These are phyloP conservation scores for Sebastes kiyomatsui DNA, from an alignment of 2,797 vertebrate species.

Conservation along the genomic window DNA sequence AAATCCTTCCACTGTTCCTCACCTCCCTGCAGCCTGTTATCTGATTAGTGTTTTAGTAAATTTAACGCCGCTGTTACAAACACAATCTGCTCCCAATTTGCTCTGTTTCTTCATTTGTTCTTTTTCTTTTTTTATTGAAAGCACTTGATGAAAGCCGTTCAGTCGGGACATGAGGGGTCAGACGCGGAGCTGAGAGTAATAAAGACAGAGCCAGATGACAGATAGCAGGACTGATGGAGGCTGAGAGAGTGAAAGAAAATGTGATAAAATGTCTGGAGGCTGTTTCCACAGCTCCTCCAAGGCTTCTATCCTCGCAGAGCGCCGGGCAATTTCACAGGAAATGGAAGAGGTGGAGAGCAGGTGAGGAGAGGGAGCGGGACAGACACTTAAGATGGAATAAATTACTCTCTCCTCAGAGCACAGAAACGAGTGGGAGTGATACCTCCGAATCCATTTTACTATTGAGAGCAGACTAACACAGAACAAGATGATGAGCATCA, in stretches of 20 bases:
- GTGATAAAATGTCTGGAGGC: constrained; percentile 26
- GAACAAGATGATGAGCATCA: neutral
- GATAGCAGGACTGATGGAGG: neutral
- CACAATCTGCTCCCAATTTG: neutral
- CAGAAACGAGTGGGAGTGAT: neutral
- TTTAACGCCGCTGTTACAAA: neutral
- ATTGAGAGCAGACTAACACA: neutral
- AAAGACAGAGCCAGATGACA: neutral
- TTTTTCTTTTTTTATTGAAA: neutral
- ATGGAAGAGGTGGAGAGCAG: constrained; percentile 12
- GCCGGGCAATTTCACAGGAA: constrained; percentile 33
- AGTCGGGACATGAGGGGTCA: neutral
- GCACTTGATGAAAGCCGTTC: neutral
- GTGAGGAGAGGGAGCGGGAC: neutral
- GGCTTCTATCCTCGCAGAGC: constrained; percentile 11
- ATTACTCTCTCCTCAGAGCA: neutral
- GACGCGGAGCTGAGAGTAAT: neutral
- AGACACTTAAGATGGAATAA: constrained; percentile 30
- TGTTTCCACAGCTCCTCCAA: neutral
- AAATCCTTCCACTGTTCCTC: too few species aligned
- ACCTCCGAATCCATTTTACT: constrained; percentile 4
- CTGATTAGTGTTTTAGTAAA: neutral
- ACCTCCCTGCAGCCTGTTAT: neutral
- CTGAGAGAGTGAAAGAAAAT: neutral
- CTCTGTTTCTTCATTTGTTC: neutral